Evolutionary conservation across 2,113 vertebrate species (phyloP), one percentile per base, ranked within the genome.

Genomic region (Elanus axillaris): DNA sequence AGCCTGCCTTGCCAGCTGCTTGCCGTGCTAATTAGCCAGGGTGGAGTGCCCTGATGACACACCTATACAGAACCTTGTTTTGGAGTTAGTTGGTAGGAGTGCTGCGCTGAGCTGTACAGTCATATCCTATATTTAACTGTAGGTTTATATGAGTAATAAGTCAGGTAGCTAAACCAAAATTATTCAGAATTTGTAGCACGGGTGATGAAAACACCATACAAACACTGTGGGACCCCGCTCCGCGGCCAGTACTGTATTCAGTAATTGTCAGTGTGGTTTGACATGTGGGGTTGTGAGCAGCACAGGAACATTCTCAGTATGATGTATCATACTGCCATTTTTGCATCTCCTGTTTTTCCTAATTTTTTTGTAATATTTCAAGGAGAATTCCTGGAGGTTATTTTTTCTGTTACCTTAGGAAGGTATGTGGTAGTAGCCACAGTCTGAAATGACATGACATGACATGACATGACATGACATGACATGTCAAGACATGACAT

Each of bases 21-120:
- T 76, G 67, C 76, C 4, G 6, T 1, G 11, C 68, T 85, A 45
- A 64, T 93, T 91, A 82, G 22, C 60, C 0, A 0, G 75, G 89
- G 90, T 95, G 96, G 95, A 81, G 74, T 2, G 0, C 69, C 52
- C 66, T 6, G 4, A 34, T 96, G 95, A 97, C 90, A 91, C 94
- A 95, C 48, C 60, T 56, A 48, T 36, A 6, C 69, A 94, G 77
- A 91, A 62, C 84, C 81, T 96, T 97, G 93, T 96, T 97, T 95
- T 82, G 84, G 80, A 94, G 56, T 75, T 71, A 8, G n/a, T n/a
- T 56, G 69, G 87, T 68, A 71, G 68, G 73, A 89, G 80, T 18
- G 68, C 84, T 78, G 36, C 0, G 0, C 60, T 81, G 76, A 91
- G 86, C 73, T 85, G 66, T 78, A 86, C 48, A 22, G 93, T 86